Evolutionary conservation across 2,113 vertebrate species (phyloP).

Genomic region (Mesembrinibis cayennensis): DNA sequence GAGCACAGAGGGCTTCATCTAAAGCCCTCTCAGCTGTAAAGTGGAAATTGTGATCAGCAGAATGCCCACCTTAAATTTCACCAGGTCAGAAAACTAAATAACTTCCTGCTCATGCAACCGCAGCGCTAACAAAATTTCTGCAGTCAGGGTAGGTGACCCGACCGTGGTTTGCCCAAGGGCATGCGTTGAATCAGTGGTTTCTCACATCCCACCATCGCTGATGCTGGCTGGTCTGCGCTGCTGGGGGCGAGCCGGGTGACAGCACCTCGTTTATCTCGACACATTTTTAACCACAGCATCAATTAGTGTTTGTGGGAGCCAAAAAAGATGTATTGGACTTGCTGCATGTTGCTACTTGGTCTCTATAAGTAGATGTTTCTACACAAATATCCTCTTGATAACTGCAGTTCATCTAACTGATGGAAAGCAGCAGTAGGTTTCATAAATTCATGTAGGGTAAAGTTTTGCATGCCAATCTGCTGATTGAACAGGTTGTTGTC

Average conservation of each 20-base stretch:
- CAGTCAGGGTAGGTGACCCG: background rate
- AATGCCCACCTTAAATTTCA: background rate
- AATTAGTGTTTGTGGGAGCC: background rate
- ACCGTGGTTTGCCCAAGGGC: background rate
- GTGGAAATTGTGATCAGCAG: background rate
- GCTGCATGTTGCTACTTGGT: fast-evolving
- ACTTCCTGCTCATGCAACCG: fast-evolving
- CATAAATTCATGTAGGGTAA: background rate
- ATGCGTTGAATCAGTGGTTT: fast-evolving
- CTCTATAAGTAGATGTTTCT: background rate
- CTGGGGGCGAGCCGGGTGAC: background rate
- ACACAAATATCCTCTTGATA: background rate
- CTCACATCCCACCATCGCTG: background rate
- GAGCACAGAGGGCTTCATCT: background rate
- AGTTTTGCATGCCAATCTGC: fast-evolving
- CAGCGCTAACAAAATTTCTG: background rate
- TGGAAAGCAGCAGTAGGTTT: background rate
- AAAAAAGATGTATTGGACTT: background rate
- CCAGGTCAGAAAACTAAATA: background rate
- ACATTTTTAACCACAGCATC: background rate
- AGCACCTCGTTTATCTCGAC: background rate
- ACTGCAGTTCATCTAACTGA: background rate
- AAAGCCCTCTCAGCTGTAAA: background rate
- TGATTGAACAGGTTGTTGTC: background rate
- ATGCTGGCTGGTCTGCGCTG: background rate